These are phyloP conservation scores for Sphaerophoria taeniata DNA, from an alignment of 2,888 invertebrate genomes.

Conservation along the genomic window DNA sequence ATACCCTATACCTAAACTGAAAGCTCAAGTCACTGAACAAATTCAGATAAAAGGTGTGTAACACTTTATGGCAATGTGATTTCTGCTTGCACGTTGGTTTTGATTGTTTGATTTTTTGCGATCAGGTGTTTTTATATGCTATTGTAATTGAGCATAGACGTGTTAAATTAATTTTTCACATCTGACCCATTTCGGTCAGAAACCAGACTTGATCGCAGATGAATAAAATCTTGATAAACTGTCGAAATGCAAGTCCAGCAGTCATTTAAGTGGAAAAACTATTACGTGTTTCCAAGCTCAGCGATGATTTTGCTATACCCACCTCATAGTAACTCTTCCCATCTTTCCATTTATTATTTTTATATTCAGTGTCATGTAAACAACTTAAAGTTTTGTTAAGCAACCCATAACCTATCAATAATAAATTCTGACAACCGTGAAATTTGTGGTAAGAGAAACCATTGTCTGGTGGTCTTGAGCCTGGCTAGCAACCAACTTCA, in stretches of 20 bases:
- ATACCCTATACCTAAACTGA: no score
- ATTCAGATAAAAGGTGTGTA: neutral
- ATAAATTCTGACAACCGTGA: neutral
- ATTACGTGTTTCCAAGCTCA: no score
- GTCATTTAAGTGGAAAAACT: no score
- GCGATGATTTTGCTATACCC: no score
- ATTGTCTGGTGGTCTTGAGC: no score
- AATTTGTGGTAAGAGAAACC: neutral
- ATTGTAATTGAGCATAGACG: no score
- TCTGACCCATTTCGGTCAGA: neutral
- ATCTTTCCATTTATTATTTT: no score
- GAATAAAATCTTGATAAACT: neutral
- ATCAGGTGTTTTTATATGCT: neutral
- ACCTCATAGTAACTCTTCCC: no score
- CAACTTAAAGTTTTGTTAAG: neutral
- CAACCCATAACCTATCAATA: neutral
- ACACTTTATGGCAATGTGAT: neutral
- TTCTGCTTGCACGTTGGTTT: slow-evolving; percentile 5
- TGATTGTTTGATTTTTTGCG: neutral
- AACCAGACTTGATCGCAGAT: neutral
- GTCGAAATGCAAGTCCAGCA: no score
- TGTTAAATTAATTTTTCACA: neutral
- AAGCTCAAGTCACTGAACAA: neutral
- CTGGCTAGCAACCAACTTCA: no score
- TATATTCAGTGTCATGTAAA: neutral